Percentiles rank a stretch among this genome's conserved stretches.
phyloP scores from a whole-genome alignment of 2,888 invertebrate species.

The Eupelmus urozonus region DNA sequence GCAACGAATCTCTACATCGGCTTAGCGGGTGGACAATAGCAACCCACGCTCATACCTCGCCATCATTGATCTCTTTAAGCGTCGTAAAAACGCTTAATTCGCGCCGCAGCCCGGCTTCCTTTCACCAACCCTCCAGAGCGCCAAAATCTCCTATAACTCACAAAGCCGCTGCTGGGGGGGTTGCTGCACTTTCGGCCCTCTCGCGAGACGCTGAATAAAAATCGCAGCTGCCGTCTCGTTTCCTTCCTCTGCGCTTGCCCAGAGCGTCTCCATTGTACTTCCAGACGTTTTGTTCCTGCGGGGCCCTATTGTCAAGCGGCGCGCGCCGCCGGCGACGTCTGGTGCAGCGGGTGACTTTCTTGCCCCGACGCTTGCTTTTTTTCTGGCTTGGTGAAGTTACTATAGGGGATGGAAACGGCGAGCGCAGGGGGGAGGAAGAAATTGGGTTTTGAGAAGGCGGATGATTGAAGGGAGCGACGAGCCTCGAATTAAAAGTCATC shows the following conservation, averaged over 20 bases:
- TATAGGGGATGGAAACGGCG: no score
- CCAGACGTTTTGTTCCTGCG: conserved; percentile 52
- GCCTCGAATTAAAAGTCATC: conserved; percentile 56
- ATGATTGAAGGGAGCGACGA: not conserved
- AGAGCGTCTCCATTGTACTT: conserved; percentile 19
- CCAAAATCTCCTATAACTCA: not conserved
- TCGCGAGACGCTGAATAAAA: conserved; percentile 40
- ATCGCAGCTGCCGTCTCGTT: conserved; percentile 55
- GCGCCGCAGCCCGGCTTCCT: conserved; percentile 20
- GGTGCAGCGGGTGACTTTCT: conserved; percentile 53
- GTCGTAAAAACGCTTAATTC: conserved; percentile 50
- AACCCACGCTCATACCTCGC: conserved; percentile 20
- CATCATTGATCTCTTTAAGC: conserved; percentile 42
- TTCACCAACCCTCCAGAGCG: not conserved
- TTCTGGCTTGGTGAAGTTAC: no score
- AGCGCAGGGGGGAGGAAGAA: conserved; percentile 20
- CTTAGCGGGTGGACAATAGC: conserved; percentile 11
- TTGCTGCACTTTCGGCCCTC: conserved; percentile 17
- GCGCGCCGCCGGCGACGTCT: conserved; percentile 21
- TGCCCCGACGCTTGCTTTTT: conserved; percentile 12
- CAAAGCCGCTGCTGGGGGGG: not conserved
- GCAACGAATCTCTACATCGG: conserved; percentile 2
- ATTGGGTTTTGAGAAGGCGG: conserved; percentile 22
- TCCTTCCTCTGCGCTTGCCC: conserved; percentile 48
- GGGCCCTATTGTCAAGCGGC: conserved; percentile 30